phyloP scores from a whole-genome alignment of 2,888 invertebrate genomes.

The Halictus ligatus region DNA sequence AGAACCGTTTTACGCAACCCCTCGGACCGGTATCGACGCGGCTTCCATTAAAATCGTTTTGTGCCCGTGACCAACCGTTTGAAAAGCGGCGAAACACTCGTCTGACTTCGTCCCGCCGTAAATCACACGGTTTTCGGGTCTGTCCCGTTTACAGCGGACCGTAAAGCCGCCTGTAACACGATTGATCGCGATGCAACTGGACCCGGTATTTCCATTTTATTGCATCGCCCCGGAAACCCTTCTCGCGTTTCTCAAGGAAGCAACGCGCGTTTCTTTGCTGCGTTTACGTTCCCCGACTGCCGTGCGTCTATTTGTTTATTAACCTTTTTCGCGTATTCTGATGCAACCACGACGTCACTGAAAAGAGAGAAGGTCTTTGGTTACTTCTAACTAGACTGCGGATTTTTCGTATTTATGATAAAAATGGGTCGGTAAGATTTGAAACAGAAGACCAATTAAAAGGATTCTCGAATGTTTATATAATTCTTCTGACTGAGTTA shows the following conservation, averaged over 20 bases:
- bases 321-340: neutral
- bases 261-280: neutral
- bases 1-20: neutral
- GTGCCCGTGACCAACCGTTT: constrained; percentile 3
- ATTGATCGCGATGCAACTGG: neutral
- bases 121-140: constrained; percentile 1
- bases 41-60: constrained; percentile 5
- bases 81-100: neutral
- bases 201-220: neutral
- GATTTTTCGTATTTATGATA: neutral
- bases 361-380: neutral
- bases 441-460: neutral
- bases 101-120: neutral
- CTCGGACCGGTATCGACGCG: neutral
- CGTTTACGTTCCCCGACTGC: neutral
- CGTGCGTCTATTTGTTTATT: neutral
- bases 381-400: neutral
- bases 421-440: neutral
- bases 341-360: neutral
- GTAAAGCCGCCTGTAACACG: constrained; percentile 12
- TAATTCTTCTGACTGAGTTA: too few relatives aligned
- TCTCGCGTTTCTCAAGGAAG: neutral
- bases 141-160: constrained; percentile 3
- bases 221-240: neutral
- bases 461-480: too few relatives aligned